Conservation (phyloP, 2,888 invertebrate genomes). For the Acanthosepion lycidas region DNA sequence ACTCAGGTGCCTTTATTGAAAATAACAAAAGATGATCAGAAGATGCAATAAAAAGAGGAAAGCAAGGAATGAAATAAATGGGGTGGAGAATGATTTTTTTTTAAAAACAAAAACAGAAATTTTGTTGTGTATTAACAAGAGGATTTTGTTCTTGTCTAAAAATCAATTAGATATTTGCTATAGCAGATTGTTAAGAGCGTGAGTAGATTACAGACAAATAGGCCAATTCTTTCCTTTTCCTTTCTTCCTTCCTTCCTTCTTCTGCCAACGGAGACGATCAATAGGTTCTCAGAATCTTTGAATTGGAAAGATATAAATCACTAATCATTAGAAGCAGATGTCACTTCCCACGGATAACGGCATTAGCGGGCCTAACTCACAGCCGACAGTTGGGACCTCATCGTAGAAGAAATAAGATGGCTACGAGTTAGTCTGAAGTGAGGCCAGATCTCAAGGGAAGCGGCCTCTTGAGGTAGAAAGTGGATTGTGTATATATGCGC, state of each 20-base stretch:
- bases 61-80: too few relatives aligned
- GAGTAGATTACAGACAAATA: neutral
- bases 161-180: neutral
- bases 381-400: neutral
- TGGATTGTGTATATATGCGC: too few relatives aligned
- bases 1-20: too few relatives aligned
- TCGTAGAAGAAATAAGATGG: neutral
- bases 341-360: constrained; percentile 15
- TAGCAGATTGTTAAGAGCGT: neutral
- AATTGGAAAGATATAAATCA: neutral
- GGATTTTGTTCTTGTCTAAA: neutral
- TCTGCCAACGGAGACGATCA: neutral
- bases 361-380: neutral
- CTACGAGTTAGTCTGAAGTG: too few relatives aligned
- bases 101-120: too few relatives aligned
- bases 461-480: too few relatives aligned
- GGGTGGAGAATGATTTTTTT: too few relatives aligned
- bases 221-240: neutral
- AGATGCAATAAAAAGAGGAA: too few relatives aligned
- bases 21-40: too few relatives aligned
- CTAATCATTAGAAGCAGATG: constrained; percentile 18
- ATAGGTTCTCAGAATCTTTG: neutral
- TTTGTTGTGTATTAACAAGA: neutral
- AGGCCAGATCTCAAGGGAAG: too few relatives aligned
- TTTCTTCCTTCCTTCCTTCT: neutral